Evolutionary conservation across 2,888 invertebrate genomes (phyloP), one percentile per base, ranked within the genome.

Genomic region (Ctenicera cuprea): DNA sequence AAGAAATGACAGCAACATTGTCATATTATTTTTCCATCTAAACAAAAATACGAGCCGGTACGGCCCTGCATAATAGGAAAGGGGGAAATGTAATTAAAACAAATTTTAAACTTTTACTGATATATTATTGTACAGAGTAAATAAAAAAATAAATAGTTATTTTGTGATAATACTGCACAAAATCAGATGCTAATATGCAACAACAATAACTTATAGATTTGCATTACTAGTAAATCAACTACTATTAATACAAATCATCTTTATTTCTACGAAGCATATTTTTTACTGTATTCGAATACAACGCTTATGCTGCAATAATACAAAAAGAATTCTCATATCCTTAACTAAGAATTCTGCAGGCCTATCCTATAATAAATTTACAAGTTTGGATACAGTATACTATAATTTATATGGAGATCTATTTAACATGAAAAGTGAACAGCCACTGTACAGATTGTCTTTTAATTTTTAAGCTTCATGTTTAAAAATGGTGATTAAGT

Each of bases 141-240:
- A 70, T 70, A 70, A 70, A 70, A 70, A 70, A 70, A 70, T 70
- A 70, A 63, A 50, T 69, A 68, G 43, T 37, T 45, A 64, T 70
- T 63, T 70, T 18, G 22, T 63, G 22, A 43, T 43, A 68, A 61
- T 61, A 62, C 50, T 54, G 62, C 41, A 41, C 30, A 52, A 62
- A 63, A 52, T 30, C 14, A 61, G 14, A 61, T 43, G 48, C 61
- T 33, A 61, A 61, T 11, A 43, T 14, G 22, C 5, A 30, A 50
- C n/a, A 54, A 54, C 52, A 48, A 43, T 52, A 41, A 41, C 26
- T 38, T n/a, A n/a, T n/a, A n/a, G 22, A 61, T 11, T 43, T 26
- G n/a, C 5, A 33, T 14, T 41, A 26, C 11, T 41, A n/a, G 22
- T n/a, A 43, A n/a, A 12, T 14, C 18, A 43, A 8, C 20, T 37